A percentile compares a stretch with the other conserved stretches of the same genome.
Conservation (phyloP, 37 sponge, comb jelly and placozoan species). For the Spongia lamella region DNA sequence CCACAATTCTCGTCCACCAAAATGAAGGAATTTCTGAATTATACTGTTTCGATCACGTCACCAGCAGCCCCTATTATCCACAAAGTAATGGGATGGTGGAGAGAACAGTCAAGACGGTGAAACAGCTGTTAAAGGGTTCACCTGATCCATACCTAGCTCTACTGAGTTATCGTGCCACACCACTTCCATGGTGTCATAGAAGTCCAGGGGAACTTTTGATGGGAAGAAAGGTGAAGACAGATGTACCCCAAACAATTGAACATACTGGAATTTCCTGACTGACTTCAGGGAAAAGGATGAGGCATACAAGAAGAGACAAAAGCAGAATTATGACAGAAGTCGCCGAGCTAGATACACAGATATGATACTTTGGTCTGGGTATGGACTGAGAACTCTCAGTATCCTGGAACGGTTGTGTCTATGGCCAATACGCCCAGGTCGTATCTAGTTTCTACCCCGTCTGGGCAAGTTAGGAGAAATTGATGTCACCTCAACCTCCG, state of each 20-base stretch:
- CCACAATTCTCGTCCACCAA: slow-evolving; percentile 1
- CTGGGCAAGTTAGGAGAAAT: no score
- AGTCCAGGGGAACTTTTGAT: no score
- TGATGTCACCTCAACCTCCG: no score
- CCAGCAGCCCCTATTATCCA: slow-evolving; percentile 7
- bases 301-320: slow-evolving; percentile 24
- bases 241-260: no score
- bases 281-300: slow-evolving; percentile 16
- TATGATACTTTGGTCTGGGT: no score
- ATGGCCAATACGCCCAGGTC: no score
- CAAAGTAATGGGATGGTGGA: slow-evolving; percentile 11
- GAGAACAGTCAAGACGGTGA: background rate
- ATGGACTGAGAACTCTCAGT: no score
- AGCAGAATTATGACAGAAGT: slow-evolving; percentile 21
- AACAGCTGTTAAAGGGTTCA: background rate
- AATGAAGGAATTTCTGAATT: background rate
- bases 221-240: no score
- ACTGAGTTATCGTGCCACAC: background rate
- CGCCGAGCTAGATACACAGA: no score
- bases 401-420: no score
- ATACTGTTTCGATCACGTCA: background rate
- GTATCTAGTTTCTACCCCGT: no score
- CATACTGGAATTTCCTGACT: slow-evolving; percentile 9
- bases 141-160: slow-evolving; percentile 1
- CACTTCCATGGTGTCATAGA: background rate